phyloP scores from a whole-genome alignment of 2,113 vertebrate species.

The Sturnus vulgaris region DNA sequence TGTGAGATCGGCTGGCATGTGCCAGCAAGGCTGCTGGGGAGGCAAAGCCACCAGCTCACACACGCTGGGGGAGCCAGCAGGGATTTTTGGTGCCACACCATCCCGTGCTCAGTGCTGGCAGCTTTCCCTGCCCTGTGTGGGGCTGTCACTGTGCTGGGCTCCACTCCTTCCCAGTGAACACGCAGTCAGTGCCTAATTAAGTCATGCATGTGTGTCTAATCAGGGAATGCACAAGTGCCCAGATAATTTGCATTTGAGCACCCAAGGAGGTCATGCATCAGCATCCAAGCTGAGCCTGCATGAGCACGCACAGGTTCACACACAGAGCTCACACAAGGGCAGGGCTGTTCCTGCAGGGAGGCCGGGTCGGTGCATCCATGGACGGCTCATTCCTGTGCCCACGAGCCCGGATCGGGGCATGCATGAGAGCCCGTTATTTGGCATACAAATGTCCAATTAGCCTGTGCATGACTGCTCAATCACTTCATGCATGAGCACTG shows the following conservation, averaged over 20 bases:
- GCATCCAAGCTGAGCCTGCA: not conserved
- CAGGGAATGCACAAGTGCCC: not conserved
- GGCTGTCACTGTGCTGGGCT: not conserved
- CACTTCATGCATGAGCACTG: not conserved
- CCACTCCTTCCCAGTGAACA: not conserved
- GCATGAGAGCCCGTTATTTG: not conserved
- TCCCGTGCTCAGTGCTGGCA: not conserved
- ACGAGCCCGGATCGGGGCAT: not conserved
- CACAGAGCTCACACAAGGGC: rapidly evolving
- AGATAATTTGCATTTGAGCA: not conserved
- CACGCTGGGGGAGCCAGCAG: not conserved
- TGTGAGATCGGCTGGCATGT: not conserved
- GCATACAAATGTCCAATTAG: not conserved
- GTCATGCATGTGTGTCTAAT: not conserved
- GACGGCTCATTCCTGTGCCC: not conserved
- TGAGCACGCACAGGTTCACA: not conserved
- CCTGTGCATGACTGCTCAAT: not conserved
- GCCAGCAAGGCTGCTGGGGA: slow-evolving; percentile 2
- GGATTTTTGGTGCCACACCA: not conserved
- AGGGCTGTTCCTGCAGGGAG: not conserved
- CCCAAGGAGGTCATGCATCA: not conserved
- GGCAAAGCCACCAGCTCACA: not conserved
- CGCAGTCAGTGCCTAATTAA: not conserved
- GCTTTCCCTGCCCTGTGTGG: not conserved
- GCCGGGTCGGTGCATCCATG: not conserved